Evolutionary conservation across 1,140 invertebrate genomes (phyloP).

Genomic region (Bathynomus jamesi): DNA sequence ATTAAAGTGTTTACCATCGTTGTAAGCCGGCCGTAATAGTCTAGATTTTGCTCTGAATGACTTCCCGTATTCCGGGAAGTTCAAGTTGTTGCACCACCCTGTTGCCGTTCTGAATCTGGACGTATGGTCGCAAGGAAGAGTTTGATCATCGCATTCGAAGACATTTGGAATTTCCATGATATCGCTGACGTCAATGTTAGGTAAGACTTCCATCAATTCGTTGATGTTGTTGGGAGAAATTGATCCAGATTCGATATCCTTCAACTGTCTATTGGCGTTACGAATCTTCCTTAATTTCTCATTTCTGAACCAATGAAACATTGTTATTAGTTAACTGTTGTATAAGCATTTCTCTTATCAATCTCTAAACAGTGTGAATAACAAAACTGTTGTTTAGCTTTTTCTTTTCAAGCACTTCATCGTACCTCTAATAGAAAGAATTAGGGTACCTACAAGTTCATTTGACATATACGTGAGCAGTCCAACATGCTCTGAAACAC

Average conservation of each 20-base stretch:
- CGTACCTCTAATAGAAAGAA: too few species aligned
- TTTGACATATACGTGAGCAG: too few species aligned
- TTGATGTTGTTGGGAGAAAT: conserved; percentile 41
- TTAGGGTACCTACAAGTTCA: too few species aligned
- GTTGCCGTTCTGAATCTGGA: conserved; percentile 49
- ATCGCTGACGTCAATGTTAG: conserved; percentile 46
- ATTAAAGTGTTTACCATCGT: conserved; percentile 45
- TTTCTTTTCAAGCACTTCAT: too few species aligned
- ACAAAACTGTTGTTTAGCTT: too few species aligned
- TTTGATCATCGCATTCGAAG: conserved; percentile 48
- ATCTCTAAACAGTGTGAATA: too few species aligned
- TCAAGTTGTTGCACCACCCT: conserved; percentile 57
- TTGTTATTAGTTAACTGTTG: too few species aligned
- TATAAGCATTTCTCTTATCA: too few species aligned
- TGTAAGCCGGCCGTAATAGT: conserved; percentile 49
- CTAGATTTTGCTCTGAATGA: conserved; percentile 47
- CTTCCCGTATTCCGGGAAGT: conserved; percentile 49
- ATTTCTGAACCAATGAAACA: background rate
- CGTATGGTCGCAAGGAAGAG: conserved; percentile 54
- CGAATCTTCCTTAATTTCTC: conserved; percentile 19
- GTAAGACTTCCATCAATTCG: conserved; percentile 46
- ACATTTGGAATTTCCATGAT: conserved; percentile 46
- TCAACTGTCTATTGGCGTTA: conserved; percentile 38
- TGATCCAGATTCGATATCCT: conserved; percentile 43
- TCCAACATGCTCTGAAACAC: too few species aligned